A percentile compares a stretch with the other conserved stretches of the same genome.
These are phyloP conservation scores for Furcula furcula DNA, from an alignment of 2,888 invertebrate genomes.

Conservation along the genomic window DNA sequence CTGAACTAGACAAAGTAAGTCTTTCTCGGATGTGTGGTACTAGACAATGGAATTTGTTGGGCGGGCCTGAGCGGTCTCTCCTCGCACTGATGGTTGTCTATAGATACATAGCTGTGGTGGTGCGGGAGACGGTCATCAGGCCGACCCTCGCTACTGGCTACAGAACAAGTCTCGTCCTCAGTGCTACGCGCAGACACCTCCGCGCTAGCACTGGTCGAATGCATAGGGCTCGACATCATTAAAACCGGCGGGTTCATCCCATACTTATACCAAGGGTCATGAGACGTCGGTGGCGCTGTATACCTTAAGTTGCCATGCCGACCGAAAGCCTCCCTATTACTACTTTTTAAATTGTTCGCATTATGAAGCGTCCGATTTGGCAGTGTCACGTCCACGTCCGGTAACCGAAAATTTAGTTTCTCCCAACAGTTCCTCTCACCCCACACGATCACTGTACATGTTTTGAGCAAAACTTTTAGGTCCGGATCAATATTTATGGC, in stretches of 20 bases:
- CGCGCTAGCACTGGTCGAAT: constrained; percentile 81
- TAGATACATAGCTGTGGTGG: constrained; percentile 81
- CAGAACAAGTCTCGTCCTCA: constrained; percentile 84
- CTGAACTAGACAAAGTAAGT: constrained; percentile 73
- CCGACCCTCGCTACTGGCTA: constrained; percentile 80
- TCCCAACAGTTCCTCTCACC: constrained; percentile 94
- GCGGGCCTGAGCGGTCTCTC: constrained; percentile 73
- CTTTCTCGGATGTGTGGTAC: constrained; percentile 72
- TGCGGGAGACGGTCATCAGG: constrained; percentile 77
- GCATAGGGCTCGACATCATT: constrained; percentile 84
- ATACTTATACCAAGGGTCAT: constrained; percentile 79
- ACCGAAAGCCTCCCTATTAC: constrained; percentile 72
- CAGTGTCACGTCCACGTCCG: constrained; percentile 85
- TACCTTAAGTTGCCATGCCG: constrained; percentile 77
- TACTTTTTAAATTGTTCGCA: constrained; percentile 72
- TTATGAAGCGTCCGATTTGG: constrained; percentile 81
- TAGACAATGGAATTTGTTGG: constrained; percentile 75
- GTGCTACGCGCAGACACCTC: constrained; percentile 84
- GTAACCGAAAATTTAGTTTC: constrained; percentile 91
- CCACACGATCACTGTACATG: constrained; percentile 89
- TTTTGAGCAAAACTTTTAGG: constrained; percentile 86
- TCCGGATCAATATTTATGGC: constrained; percentile 88
- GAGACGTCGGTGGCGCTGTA: constrained; percentile 76
- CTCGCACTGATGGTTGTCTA: constrained; percentile 77
- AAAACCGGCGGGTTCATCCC: constrained; percentile 75